Percentiles rank a stretch among this genome's conserved stretches.
These are phyloP conservation scores for Patella depressa DNA, from an alignment of 2,888 invertebrate genomes.

Conservation along the genomic window DNA sequence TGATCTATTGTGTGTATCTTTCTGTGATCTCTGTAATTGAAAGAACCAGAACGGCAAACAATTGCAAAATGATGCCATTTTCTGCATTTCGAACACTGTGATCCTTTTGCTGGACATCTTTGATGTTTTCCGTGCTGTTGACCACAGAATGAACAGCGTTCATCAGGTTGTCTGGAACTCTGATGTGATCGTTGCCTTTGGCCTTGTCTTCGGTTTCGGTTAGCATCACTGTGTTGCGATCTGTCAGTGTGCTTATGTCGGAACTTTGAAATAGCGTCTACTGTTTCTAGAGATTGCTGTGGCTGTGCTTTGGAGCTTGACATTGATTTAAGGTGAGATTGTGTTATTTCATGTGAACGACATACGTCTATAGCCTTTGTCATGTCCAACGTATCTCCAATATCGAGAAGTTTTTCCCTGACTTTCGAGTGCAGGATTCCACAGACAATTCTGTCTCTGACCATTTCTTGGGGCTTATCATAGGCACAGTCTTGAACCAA, in stretches of 20 bases:
- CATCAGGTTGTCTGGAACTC: no score
- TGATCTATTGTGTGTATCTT: no score
- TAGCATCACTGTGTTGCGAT: no score
- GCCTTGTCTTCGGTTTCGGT: no score
- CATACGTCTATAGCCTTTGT: not conserved
- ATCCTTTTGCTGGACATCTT: not conserved
- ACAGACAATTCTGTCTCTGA: slow-evolving; percentile 20
- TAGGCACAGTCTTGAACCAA: slow-evolving; percentile 22
- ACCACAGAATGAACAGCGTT: no score
- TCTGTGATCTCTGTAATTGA: not conserved
- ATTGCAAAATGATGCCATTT: slow-evolving; percentile 5
- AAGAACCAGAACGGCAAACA: not conserved
- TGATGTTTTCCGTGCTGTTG: no score
- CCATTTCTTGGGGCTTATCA: slow-evolving; percentile 14
- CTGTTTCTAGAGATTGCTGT: no score
- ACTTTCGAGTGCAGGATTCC: not conserved
- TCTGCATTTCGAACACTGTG: not conserved
- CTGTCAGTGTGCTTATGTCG: no score
- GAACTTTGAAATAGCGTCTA: no score
- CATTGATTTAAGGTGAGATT: not conserved
- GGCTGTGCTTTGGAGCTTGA: no score
- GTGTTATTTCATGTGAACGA: not conserved
- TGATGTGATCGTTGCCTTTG: no score
- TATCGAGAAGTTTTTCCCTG: not conserved
- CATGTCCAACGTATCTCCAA: not conserved